phyloP scores from a whole-genome alignment of 1,140 invertebrate genomes.

The Leptinotarsa undecemlineata region DNA sequence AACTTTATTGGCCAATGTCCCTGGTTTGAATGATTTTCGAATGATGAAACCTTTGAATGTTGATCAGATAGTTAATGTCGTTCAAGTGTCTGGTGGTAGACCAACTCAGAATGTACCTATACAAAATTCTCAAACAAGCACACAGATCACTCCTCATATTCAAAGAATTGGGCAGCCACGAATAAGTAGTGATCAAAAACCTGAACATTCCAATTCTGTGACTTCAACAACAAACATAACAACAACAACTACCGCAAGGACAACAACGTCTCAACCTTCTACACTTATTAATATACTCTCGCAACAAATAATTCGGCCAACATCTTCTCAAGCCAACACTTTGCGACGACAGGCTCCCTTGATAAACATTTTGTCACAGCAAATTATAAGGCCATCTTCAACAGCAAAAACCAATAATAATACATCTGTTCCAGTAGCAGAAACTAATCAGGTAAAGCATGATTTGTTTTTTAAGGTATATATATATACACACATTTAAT shows the following conservation, averaged over 20 bases:
- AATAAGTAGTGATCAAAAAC: constrained; percentile 40
- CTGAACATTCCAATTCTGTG: constrained; percentile 45
- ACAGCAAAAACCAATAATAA: constrained; percentile 6
- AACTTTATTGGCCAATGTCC: constrained; percentile 57
- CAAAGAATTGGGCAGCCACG: constrained; percentile 56
- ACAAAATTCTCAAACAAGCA: constrained; percentile 51
- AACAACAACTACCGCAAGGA: constrained; percentile 34
- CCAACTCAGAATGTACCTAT: constrained; percentile 39
- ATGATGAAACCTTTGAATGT: constrained; percentile 61
- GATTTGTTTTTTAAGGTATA: not conserved
- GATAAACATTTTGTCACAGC: constrained; percentile 53
- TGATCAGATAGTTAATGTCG: constrained; percentile 63
- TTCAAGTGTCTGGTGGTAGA: constrained; percentile 58
- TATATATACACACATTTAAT: too few species aligned
- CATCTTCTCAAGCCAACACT: constrained; percentile 27
- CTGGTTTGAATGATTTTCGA: constrained; percentile 60
- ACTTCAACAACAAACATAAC: constrained; percentile 48
- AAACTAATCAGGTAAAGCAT: constrained; percentile 23
- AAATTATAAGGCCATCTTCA: constrained; percentile 46
- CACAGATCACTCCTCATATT: constrained; percentile 56
- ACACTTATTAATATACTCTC: constrained; percentile 54
- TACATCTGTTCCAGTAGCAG: constrained; percentile 1
- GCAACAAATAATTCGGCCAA: constrained; percentile 48
- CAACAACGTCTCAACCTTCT: constrained; percentile 48
- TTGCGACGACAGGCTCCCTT: constrained; percentile 38